Base-by-base conservation (phyloP, 2,888 invertebrate species). In the Melanargia galathea region DNA sequence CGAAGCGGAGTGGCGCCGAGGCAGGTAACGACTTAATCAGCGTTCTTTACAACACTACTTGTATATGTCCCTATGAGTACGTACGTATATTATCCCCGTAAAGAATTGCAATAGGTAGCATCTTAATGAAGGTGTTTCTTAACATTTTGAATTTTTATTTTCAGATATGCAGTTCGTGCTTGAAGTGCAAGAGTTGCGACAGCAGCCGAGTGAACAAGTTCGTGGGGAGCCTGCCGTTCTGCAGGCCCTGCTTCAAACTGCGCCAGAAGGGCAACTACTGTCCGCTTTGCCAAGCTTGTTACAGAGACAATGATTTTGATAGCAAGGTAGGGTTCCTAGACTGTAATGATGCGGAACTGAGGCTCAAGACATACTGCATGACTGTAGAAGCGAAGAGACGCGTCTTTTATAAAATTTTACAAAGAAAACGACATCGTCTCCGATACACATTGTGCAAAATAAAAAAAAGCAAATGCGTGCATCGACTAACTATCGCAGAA, bases 301-400 rank as follows among this genome's bases (percentile, higher is more conserved):
- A 97, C 85, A 95, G 97, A 73, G 97, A 97, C 80, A 97, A 97
- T 79, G 97, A 97, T 82, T 97, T 96, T 84, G 96, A 97, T 78
- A 94, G 95, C 72, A 96, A 96, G 93, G 95, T 95, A 84, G 46
- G 56, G 45, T 60, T 30, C 10, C 16, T 16, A 52, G 60, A 43
- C 18, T 22, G 40, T 62, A 20, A 38, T 38, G n/a, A n/a, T 13
- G 8, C 7, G 13, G 1, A 11, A 38, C 3, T 13, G 3, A 38
- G 35, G 35, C 0, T 38, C 13, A 30, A 30, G 7, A 30, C 7
- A 30, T 8, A 30, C 6, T 30, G 30, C 3, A 26, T n/a, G n/a
- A n/a, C n/a, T n/a, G n/a, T n/a, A n/a, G n/a, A n/a, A n/a, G n/a
- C n/a, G n/a, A n/a, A n/a, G n/a, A n/a, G n/a, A n/a, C n/a, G n/a